Conservation (phyloP, 2,888 invertebrate genomes). For the Dione vanillae region DNA sequence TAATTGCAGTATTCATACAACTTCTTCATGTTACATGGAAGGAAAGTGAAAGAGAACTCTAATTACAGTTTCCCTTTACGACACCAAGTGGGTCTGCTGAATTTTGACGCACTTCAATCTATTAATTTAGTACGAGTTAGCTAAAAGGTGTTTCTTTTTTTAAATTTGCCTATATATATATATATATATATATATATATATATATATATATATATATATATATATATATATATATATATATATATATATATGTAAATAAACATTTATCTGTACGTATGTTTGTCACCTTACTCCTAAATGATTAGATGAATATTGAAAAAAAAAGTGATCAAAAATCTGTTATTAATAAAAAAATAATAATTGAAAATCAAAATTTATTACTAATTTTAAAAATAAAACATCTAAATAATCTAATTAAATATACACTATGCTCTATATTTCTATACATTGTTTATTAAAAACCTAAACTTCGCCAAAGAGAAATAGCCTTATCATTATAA, state of each 20-base stretch:
- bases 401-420: no score
- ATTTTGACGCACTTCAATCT: constrained; percentile 10
- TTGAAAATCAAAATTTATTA: no score
- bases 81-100: constrained; percentile 13
- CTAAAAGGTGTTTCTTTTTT: neutral
- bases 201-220: no score
- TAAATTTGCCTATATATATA: neutral
- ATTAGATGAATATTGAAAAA: no score
- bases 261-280: no score
- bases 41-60: constrained; percentile 20
- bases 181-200: no score
- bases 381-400: no score
- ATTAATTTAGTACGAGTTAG: neutral
- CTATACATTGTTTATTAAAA: neutral
- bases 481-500: neutral
- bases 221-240: no score
- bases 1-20: constrained; percentile 34
- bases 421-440: neutral
- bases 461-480: neutral
- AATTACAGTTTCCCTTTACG: constrained; percentile 17
- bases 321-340: no score
- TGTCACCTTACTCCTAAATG: no score
- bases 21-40: constrained; percentile 18
- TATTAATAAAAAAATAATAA: no score
- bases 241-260: no score